These are phyloP conservation scores for Leguminivora glycinivorella DNA, from an alignment of 1,140 invertebrate species.

Conservation along the genomic window DNA sequence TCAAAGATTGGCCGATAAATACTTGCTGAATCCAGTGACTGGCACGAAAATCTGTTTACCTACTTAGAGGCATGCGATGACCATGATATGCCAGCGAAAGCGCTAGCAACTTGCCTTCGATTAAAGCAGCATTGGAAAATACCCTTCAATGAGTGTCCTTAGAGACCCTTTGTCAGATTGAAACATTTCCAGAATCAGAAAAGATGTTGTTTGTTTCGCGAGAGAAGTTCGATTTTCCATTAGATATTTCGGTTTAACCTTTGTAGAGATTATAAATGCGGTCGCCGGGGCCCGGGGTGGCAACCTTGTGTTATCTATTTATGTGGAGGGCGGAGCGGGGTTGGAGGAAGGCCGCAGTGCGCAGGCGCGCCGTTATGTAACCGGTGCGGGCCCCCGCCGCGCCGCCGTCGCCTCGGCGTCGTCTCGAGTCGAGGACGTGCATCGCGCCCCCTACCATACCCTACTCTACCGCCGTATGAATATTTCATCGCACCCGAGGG, in stretches of 20 bases:
- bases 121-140: not conserved
- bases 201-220: conserved; percentile 41
- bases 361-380: conserved; percentile 72
- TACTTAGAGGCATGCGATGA: conserved; percentile 7
- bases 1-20: too few relatives aligned
- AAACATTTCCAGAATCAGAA: conserved; percentile 29
- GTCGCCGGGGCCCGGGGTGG: conserved; percentile 66
- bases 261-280: conserved; percentile 75
- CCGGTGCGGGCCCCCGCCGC: conserved; percentile 47
- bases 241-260: conserved; percentile 75
- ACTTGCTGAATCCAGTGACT: too few relatives aligned
- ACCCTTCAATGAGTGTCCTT: not conserved
- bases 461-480: conserved; percentile 45
- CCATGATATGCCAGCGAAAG: not conserved
- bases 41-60: not conserved
- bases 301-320: conserved; percentile 78
- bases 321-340: conserved; percentile 61
- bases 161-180: not conserved
- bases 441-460: conserved; percentile 36
- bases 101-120: not conserved
- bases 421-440: conserved; percentile 35
- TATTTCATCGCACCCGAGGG: conserved; percentile 47
- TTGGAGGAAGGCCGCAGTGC: conserved; percentile 55
- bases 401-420: conserved; percentile 26
- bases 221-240: conserved; percentile 68